phyloP scores from a whole-genome alignment of 2,113 vertebrate species.

The Azemiops feae region DNA sequence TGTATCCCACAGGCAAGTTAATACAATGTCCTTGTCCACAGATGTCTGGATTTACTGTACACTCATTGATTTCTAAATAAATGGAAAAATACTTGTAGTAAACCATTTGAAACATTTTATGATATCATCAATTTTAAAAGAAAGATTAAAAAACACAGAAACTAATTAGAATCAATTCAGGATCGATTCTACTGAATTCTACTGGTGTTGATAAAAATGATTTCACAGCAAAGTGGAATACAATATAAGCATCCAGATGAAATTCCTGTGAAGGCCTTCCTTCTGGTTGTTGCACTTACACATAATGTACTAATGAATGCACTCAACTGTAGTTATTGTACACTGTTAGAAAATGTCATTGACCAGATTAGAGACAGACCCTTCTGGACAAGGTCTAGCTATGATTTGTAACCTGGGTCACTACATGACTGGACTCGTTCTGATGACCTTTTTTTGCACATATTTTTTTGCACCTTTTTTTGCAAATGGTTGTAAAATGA shows the following conservation, averaged over 20 bases:
- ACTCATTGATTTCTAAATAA: conserved; percentile 90
- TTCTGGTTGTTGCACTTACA: not conserved
- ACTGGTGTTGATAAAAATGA: not conserved
- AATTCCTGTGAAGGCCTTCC: not conserved
- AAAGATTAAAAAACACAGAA: not conserved
- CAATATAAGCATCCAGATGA: conserved; percentile 13
- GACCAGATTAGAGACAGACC: not conserved
- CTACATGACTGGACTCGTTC: not conserved
- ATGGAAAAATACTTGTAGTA: conserved; percentile 15
- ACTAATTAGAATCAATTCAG: not conserved
- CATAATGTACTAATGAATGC: not conserved
- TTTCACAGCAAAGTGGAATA: not conserved
- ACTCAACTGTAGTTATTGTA: not conserved
- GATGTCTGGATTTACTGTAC: conserved; percentile 86
- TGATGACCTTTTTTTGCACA: not conserved
- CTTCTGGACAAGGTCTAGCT: not conserved
- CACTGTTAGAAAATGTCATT: not conserved
- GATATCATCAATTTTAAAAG: conserved; percentile 10
- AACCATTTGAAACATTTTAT: not conserved
- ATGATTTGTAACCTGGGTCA: not conserved
- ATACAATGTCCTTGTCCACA: conserved; percentile 90
- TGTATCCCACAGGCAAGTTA: conserved; percentile 87
- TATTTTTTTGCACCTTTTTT: not conserved
- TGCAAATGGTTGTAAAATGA: not conserved
- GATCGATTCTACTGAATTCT: too few species aligned